phyloP scores from a whole-genome alignment of 30 jellyfish, hydroid and myxozoan species.

The Hydractinia echinata region DNA sequence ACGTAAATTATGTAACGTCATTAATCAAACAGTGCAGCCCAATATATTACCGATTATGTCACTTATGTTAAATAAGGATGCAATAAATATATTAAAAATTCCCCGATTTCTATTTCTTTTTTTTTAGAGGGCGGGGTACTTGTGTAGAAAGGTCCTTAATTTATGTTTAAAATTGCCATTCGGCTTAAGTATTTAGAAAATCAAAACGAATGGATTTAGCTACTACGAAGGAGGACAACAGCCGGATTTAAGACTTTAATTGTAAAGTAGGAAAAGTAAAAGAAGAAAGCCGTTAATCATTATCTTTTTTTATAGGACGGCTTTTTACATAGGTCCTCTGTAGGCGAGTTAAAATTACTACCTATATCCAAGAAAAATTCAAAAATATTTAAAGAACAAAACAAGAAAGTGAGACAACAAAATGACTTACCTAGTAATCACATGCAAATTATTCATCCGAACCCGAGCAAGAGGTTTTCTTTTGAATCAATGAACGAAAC shows the following conservation, averaged over 20 bases:
- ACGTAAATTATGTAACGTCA: too few relatives aligned
- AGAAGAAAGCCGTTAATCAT: background rate
- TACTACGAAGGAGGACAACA: background rate
- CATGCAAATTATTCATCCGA: background rate
- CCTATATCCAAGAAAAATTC: constrained; percentile 1
- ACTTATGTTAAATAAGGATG: too few relatives aligned
- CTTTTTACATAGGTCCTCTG: background rate
- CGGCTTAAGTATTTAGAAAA: background rate
- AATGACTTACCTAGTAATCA: background rate
- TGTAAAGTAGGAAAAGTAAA: too few relatives aligned
- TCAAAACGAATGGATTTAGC: background rate
- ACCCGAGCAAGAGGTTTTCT: background rate
- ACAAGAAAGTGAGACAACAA: background rate
- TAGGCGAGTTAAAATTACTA: background rate
- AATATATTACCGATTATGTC: too few relatives aligned
- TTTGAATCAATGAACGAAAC: background rate
- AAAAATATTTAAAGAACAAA: background rate
- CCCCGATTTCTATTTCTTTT: too few relatives aligned
- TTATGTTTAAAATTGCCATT: background rate
- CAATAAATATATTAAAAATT: too few relatives aligned
- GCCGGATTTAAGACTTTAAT: background rate
- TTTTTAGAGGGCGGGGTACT: too few relatives aligned
- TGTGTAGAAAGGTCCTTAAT: background rate
- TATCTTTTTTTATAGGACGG: background rate
- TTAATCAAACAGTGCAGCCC: too few relatives aligned